Evolutionary conservation across 30 jellyfish, hydroid and myxozoan genomes (phyloP), one percentile per base, ranked within the genome.

Genomic region (Aurelia aurita complex sp. Pacific): DNA sequence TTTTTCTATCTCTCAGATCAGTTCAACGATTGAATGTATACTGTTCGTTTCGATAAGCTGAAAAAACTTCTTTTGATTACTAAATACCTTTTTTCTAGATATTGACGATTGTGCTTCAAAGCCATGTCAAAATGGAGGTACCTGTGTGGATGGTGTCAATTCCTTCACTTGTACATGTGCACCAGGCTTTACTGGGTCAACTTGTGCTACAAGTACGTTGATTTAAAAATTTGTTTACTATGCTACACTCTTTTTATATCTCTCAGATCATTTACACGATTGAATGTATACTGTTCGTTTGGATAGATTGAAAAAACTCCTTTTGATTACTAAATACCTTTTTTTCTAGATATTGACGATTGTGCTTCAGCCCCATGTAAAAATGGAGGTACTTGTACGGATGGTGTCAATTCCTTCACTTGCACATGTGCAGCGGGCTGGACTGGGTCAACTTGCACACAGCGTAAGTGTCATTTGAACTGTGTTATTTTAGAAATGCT

Each of bases 361-460:
- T 79, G 89, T 29, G 14, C 73, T 32, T 19, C 74, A 5, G 50
- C 11, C 55, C 89, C 89, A 9, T 79, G 89, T 70, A 64, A 33
- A 19, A 79, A 79, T 34, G 38, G n/a, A 16, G 89, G 81, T 19
- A 62, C 89, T 2, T 79, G 89, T 67, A 63, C 59, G 2, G 64
- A 68, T 66, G 80, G 74, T 6, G 55, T 61, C 50, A 63, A 46
- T 40, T 57, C 46, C 5, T 64, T 4, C 42, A 51, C 76, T 1
- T 81, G 90, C 43, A 40, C 16, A 17, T 81, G 90, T 32, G 64
- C 74, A 8, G 34, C 83, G 7, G 90, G 90, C 0, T 81, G 15
- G 34, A 81, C 90, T 51, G 90, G 90, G 43, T 3, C 36, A n/a
- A 51, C 9, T 32, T 81, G 90, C 32, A 75, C 59, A 67, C 46